A percentile compares a stretch with the other conserved stretches of the same genome.
These are phyloP conservation scores for Parascotia fuliginaria DNA, from an alignment of 2,888 invertebrate genomes.

Conservation along the genomic window DNA sequence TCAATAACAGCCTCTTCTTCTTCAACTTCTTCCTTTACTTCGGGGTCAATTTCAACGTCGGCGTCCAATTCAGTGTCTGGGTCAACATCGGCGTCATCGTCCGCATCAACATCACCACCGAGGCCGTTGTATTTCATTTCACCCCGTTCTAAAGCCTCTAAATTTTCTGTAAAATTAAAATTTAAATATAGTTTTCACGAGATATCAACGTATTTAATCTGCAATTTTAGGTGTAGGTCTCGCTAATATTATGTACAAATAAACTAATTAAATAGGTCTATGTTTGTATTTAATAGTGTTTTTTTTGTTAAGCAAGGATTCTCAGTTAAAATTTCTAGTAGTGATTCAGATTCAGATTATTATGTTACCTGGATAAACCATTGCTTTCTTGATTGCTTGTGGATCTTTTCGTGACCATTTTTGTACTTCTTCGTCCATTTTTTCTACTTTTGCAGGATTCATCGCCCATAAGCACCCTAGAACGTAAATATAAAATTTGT, in stretches of 20 bases:
- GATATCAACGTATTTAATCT: background rate
- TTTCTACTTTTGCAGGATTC: conserved; percentile 96
- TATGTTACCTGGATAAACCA: conserved; percentile 94
- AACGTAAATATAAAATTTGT: background rate
- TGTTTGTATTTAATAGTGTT: too few species aligned
- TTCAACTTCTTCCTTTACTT: conserved; percentile 88
- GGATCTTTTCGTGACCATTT: conserved; percentile 99
- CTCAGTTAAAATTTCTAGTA: background rate
- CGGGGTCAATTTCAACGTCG: conserved; percentile 82
- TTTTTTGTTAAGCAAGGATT: background rate
- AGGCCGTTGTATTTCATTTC: conserved; percentile 93
- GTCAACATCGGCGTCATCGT: conserved; percentile 82
- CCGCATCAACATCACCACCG: conserved; percentile 89
- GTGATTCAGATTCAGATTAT: background rate
- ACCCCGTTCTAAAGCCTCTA: conserved; percentile 93
- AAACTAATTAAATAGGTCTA: too few species aligned
- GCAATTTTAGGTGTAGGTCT: too few species aligned
- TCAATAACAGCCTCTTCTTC: conserved; percentile 83
- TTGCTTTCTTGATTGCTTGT: conserved; percentile 95
- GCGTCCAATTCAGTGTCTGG: conserved; percentile 84
- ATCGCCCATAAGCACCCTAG: conserved; percentile 97
- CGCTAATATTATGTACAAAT: too few species aligned
- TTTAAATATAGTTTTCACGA: background rate
- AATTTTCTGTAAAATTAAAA: conserved; percentile 85
- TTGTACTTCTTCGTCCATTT: conserved; percentile 99